Evolutionary conservation across 1,140 invertebrate genomes (phyloP), one percentile per base, ranked within the genome.

Genomic region (Vanessa tameamea): DNA sequence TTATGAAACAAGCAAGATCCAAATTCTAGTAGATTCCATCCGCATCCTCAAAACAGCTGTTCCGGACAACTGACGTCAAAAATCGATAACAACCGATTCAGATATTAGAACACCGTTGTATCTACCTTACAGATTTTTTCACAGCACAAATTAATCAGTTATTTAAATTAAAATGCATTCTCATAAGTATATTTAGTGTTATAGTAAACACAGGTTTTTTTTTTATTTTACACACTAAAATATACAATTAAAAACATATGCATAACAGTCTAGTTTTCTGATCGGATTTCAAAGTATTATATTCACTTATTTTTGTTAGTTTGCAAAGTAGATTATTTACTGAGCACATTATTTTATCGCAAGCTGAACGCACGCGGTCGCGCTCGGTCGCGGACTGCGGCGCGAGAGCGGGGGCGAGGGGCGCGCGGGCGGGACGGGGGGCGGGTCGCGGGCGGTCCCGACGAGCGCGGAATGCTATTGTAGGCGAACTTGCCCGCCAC

Each of bases 401-500:
- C 63, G 75, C 59, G 47, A 13, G 64, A 37, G 79, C 80, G 79
- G 69, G 66, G 69, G 76, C 50, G 81, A 78, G 83, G 78, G 89
- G 80, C 81, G 87, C 80, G 83, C 83, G 86, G 82, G 84, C 77
- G 73, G 78, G 81, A 77, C 80, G 83, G 82, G 84, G 80, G 86
- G 89, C 82, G 88, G 88, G 82, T 71, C 84, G 80, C 82, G 78
- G 82, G 83, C 82, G 82, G 83, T 75, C 76, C 83, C 82, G 76
- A 73, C 82, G 76, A 74, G 76, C 74, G 72, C 83, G 87, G 89
- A 91, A 92, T 91, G 89, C 90, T 90, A 92, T 92, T 88, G 88
- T 89, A 90, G 87, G 89, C 88, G 88, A 91, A 90, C 87, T 91
- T 87, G 86, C 88, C 88, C 82, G 90, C 87, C 87, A 91, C 88